phyloP scores from a whole-genome alignment of 2,888 invertebrate species.

The Dexiosoma caninum region DNA sequence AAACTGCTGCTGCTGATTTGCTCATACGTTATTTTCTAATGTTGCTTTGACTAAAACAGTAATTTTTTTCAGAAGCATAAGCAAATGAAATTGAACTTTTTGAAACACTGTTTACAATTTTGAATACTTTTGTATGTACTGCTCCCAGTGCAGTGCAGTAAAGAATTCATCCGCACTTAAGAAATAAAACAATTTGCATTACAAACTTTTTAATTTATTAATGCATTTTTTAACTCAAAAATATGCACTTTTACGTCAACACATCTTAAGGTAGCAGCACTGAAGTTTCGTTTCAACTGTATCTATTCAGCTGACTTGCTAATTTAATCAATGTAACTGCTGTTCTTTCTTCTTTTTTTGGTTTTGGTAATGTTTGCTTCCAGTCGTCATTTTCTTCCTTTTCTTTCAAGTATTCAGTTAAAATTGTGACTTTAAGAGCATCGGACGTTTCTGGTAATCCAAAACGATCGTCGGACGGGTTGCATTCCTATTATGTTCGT shows the following conservation, averaged over 20 bases:
- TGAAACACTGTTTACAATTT: too few species aligned
- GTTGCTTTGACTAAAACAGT: too few species aligned
- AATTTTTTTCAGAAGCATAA: too few species aligned
- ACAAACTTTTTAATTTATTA: too few species aligned
- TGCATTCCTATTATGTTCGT: background rate
- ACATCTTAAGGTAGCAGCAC: background rate
- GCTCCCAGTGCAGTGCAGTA: too few species aligned
- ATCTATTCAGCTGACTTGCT: background rate
- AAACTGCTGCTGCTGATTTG: too few species aligned
- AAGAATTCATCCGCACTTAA: too few species aligned
- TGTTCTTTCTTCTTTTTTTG: slow-evolving; percentile 29
- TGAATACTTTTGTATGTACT: too few species aligned
- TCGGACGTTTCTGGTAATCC: slow-evolving; percentile 52
- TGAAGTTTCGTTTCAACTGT: background rate
- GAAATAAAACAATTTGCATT: too few species aligned
- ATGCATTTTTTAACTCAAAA: too few species aligned
- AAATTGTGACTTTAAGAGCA: slow-evolving; percentile 68
- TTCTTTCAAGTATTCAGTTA: slow-evolving; percentile 67
- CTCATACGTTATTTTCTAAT: too few species aligned
- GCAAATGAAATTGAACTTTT: too few species aligned
- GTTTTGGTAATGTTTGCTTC: slow-evolving; percentile 63
- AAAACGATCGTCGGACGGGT: slow-evolving; percentile 19
- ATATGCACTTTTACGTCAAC: background rate
- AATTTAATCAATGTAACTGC: slow-evolving; percentile 13
- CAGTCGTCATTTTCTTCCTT: slow-evolving; percentile 66